Evolutionary conservation across 1,140 invertebrate species (phyloP), one percentile per base, ranked within the genome.

Genomic region (Eufriesea mexicana): DNA sequence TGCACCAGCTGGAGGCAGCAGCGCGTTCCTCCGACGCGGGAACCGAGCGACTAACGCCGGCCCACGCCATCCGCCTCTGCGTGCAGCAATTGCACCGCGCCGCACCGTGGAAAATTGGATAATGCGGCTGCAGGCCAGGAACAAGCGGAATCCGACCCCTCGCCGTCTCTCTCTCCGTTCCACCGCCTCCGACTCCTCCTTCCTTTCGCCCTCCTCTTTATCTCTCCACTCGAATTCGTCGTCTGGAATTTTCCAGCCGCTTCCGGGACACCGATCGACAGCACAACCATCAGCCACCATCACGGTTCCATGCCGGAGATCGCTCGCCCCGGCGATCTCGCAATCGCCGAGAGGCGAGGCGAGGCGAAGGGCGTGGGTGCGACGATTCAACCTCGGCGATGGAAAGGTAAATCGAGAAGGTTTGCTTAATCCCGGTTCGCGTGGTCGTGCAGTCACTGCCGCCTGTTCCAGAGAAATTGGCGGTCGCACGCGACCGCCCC

Each of bases 21-120:
- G 45, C 64, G 45, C 57, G 35, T 51, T 70, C 64, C 51, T 70
- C 74, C 85, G 61, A 47, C 55, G 78, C 35, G 23, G 35, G 62
- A 45, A 75, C 73, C 66, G 23, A 45, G n/a, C 77, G 66, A 72
- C 62, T 64, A 83, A 74, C 84, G 57, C 47, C 79, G 78, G 74
- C 86, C 88, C 88, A 89, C 88, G 84, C 86, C 83, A 85, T 87
- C 84, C 86, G 86, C 79, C 83, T 83, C 79, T 86, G 76, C 71
- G 83, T 75, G 72, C 35, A 35, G 35, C 78, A 84, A 83, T 84
- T 79, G 81, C 67, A 71, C 45, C 79, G 81, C 81, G 67, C 61
- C 55, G 71, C 83, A 77, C 64, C 84, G 82, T 64, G 83, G 64
- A 84, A 89, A 89, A 89, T 89, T 89, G 84, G 82, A 88, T 88